These are phyloP conservation scores for Sula dactylatra DNA, from an alignment of 2,113 vertebrate genomes.

Conservation along the genomic window DNA sequence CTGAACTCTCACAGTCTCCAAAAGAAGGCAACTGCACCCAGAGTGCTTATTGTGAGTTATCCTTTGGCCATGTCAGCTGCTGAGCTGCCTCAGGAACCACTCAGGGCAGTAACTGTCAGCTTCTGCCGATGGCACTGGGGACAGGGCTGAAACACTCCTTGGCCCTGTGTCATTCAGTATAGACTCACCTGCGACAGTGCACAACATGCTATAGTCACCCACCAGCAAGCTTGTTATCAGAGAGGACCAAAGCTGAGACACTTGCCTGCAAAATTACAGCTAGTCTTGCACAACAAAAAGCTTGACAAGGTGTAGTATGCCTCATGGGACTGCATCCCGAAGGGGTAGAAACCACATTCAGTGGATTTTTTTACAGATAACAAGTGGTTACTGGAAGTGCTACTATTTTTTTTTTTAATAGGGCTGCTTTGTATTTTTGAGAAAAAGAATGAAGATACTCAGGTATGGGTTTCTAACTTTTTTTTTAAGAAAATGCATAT, in stretches of 20 bases:
- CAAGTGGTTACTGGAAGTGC: background rate
- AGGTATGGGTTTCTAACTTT: background rate
- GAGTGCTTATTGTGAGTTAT: background rate
- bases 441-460: background rate
- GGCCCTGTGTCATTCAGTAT: background rate
- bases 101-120: background rate
- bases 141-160: background rate
- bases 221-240: fast-evolving
- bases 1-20: background rate
- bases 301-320: background rate
- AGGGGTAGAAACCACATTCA: background rate
- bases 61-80: background rate
- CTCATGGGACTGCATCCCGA: background rate
- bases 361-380: background rate
- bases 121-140: fast-evolving
- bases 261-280: background rate
- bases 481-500: background rate
- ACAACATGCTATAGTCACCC: background rate
- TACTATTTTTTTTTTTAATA: background rate
- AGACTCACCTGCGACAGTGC: background rate
- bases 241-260: background rate
- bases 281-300: background rate
- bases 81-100: fast-evolving
- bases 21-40: background rate
- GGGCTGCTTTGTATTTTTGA: background rate